Conservation (phyloP, 2,888 invertebrate species). For the Cactoblastis cactorum region DNA sequence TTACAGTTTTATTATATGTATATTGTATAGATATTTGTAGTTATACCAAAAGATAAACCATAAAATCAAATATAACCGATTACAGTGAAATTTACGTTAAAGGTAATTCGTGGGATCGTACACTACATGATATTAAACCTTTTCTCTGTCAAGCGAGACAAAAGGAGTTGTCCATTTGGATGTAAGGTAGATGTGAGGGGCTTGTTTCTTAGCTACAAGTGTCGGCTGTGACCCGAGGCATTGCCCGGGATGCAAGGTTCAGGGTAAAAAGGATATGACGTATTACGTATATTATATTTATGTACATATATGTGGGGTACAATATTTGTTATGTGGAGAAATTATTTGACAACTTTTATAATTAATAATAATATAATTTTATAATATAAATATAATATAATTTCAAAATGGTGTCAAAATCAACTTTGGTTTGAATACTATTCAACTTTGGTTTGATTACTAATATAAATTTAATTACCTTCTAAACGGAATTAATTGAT, state of each 20-base stretch:
- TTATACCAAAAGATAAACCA: too few relatives aligned
- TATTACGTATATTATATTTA: neutral
- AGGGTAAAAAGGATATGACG: neutral
- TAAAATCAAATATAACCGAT: too few relatives aligned
- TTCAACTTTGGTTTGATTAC: neutral
- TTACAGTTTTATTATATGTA: too few relatives aligned
- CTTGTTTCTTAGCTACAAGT: slow-evolving; percentile 15
- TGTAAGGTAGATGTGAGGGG: slow-evolving; percentile 12
- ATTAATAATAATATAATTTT: too few relatives aligned
- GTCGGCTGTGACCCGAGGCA: slow-evolving; percentile 17
- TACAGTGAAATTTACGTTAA: neutral
- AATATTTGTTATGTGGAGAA: too few relatives aligned
- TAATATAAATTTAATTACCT: neutral
- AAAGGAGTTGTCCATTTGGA: slow-evolving; percentile 12
- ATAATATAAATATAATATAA: too few relatives aligned
- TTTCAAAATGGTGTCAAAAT: too few relatives aligned
- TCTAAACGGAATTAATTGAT: neutral
- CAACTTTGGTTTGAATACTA: too few relatives aligned
- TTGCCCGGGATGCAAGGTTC: neutral
- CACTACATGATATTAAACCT: neutral
- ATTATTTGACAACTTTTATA: too few relatives aligned
- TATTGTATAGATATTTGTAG: too few relatives aligned
- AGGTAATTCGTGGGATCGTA: neutral
- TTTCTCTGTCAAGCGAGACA: slow-evolving; percentile 14
- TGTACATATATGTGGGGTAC: too few relatives aligned